Evolutionary conservation across 2,113 vertebrate species (phyloP).

Genomic region (Melanerpes aurifrons): DNA sequence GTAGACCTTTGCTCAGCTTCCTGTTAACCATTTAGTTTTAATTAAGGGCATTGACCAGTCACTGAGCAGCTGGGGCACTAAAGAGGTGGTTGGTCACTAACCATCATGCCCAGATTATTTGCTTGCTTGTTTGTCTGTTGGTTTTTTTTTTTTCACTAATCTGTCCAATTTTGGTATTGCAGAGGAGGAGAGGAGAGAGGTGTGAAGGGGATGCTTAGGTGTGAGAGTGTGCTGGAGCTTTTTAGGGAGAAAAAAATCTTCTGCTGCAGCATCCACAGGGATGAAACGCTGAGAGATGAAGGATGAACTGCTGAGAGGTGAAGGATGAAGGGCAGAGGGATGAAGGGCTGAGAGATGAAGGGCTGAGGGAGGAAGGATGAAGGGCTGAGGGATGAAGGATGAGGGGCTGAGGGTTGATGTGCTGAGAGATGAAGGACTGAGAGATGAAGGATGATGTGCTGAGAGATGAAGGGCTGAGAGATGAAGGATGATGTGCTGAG

Average conservation of each 20-base stretch:
- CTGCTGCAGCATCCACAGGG: rapidly evolving
- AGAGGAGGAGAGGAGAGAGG: not conserved
- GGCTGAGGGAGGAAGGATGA: too few species aligned
- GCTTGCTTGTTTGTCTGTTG: not conserved
- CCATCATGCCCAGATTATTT: rapidly evolving
- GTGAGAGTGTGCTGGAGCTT: not conserved
- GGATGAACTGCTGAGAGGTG: not conserved
- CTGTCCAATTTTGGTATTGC: rapidly evolving
- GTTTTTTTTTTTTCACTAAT: too few species aligned
- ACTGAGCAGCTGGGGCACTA: not conserved
- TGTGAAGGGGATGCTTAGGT: too few species aligned
- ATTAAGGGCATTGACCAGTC: not conserved
- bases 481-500: too few species aligned
- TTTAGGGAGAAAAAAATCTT: not conserved
- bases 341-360: too few species aligned
- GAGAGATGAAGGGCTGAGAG: too few species aligned
- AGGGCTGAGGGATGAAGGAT: too few species aligned
- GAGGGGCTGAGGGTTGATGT: too few species aligned
- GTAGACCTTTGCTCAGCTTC: conserved; percentile 49
- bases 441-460: too few species aligned
- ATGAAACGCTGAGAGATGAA: rapidly evolving
- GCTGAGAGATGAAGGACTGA: too few species aligned
- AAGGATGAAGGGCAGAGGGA: rapidly evolving
- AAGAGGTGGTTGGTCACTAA: not conserved
- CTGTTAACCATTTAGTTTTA: conserved; percentile 53